phyloP scores from a whole-genome alignment of 2,888 invertebrate species.

The Drosophila diplacantha region DNA sequence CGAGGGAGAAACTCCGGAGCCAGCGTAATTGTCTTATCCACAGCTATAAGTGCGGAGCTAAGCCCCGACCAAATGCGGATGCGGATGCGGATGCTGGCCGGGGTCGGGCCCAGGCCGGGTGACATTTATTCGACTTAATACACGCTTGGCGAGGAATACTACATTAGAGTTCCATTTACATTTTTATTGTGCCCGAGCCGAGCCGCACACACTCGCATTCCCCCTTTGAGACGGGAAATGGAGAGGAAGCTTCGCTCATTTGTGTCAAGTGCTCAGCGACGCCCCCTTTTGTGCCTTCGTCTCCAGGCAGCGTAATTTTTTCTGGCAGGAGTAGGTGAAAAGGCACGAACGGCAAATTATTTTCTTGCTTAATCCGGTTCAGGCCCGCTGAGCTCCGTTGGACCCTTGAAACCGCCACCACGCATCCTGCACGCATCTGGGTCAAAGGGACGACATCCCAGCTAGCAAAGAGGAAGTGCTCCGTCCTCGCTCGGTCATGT shows the following conservation, averaged over 20 bases:
- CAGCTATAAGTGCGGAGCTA: conserved; percentile 33
- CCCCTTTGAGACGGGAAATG: conserved; percentile 28
- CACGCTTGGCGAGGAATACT: conserved; percentile 65
- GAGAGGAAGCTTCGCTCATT: conserved; percentile 52
- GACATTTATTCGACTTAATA: conserved; percentile 72
- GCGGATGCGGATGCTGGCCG: conserved; percentile 23
- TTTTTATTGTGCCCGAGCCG: conserved; percentile 31
- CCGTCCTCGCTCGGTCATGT: conserved; percentile 14
- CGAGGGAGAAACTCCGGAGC: conserved; percentile 25
- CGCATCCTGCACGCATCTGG: conserved; percentile 51
- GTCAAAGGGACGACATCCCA: conserved; percentile 61
- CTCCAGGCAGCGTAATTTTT: conserved; percentile 37
- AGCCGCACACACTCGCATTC: conserved; percentile 12
- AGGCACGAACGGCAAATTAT: conserved; percentile 74
- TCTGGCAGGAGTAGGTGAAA: conserved; percentile 60
- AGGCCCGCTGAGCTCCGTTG: conserved; percentile 67
- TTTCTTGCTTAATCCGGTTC: conserved; percentile 73
- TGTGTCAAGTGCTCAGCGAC: conserved; percentile 51
- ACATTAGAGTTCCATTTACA: conserved; percentile 68
- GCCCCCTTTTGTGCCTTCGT: conserved; percentile 31
- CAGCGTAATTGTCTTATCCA: conserved; percentile 65
- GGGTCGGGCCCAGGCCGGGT: conserved; percentile 45
- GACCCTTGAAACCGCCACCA: conserved; percentile 22
- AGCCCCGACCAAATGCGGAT: conserved; percentile 22
- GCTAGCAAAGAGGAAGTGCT: conserved; percentile 41